Evolutionary conservation across 1,140 invertebrate genomes (phyloP).

Genomic region (Drosophila fuyamai): DNA sequence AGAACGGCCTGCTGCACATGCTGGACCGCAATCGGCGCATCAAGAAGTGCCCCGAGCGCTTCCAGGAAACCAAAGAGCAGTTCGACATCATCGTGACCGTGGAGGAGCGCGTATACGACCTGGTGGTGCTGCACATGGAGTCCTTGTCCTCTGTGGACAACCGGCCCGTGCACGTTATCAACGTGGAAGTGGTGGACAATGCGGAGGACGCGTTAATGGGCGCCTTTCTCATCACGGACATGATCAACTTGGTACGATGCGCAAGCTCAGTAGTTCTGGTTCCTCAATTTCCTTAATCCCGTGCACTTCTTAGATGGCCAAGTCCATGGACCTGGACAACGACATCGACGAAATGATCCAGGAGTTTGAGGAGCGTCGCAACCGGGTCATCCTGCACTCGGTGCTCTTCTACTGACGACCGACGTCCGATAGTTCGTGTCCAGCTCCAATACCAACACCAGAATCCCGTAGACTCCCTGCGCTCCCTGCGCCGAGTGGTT

Average conservation of each 20-base stretch:
- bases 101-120: constrained; percentile 99
- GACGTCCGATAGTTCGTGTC: constrained; percentile 30
- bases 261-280: too few species aligned
- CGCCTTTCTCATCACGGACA: constrained; percentile 98
- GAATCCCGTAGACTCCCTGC: not conserved
- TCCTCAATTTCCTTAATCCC: not conserved
- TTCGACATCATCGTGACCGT: constrained; percentile 99
- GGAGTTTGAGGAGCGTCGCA: constrained; percentile 96
- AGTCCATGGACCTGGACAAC: constrained; percentile 97
- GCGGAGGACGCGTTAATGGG: constrained; percentile 99
- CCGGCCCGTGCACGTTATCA: constrained; percentile 97
- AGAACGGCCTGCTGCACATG: constrained; percentile 99
- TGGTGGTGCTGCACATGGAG: constrained; percentile 93
- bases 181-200: constrained; percentile 99
- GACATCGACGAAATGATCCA: constrained; percentile 98
- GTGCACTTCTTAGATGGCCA: constrained; percentile 89
- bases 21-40: constrained; percentile 98
- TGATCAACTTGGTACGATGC: constrained; percentile 92
- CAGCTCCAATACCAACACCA: constrained; percentile 26
- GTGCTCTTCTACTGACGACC: constrained; percentile 95
- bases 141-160: constrained; percentile 89
- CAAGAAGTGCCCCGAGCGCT: constrained; percentile 97
- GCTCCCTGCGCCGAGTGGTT: not conserved
- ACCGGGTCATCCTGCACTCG: constrained; percentile 95
- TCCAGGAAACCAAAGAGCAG: constrained; percentile 95